A percentile compares a stretch with the other conserved stretches of the same genome.
Conservation (phyloP, 2,113 vertebrate genomes). For the Malurus melanocephalus region DNA sequence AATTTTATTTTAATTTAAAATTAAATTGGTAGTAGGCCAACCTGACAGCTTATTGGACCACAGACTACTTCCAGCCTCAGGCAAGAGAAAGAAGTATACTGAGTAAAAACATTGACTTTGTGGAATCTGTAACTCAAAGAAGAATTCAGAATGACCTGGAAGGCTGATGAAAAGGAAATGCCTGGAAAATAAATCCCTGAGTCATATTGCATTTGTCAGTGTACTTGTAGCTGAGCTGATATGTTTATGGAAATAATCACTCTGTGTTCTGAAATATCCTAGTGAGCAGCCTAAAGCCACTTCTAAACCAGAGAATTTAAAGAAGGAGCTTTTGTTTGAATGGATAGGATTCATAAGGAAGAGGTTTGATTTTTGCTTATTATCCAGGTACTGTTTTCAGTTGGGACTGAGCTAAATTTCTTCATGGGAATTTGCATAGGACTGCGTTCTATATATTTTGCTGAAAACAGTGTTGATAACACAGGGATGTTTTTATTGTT, state of each 20-base stretch:
- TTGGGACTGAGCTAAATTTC: background rate
- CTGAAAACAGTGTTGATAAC: background rate
- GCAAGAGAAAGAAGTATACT: background rate
- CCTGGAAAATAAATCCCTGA: background rate
- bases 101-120: background rate
- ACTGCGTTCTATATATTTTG: background rate
- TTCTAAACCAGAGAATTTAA: background rate
- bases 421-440: accelerated
- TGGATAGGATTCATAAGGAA: background rate
- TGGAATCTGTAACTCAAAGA: background rate
- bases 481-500: background rate
- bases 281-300: background rate
- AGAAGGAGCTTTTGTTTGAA: background rate
- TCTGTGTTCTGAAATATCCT: background rate
- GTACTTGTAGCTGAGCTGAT: background rate
- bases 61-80: background rate
- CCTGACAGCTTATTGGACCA: background rate
- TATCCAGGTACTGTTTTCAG: background rate
- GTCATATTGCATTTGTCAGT: background rate
- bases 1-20: background rate
- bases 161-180: background rate
- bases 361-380: background rate
- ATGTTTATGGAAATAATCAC: background rate
- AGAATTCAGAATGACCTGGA: background rate
- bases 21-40: background rate